Evolutionary conservation across 2,888 invertebrate genomes (phyloP), one percentile per base, ranked within the genome.

Genomic region (Tinea pellionella): DNA sequence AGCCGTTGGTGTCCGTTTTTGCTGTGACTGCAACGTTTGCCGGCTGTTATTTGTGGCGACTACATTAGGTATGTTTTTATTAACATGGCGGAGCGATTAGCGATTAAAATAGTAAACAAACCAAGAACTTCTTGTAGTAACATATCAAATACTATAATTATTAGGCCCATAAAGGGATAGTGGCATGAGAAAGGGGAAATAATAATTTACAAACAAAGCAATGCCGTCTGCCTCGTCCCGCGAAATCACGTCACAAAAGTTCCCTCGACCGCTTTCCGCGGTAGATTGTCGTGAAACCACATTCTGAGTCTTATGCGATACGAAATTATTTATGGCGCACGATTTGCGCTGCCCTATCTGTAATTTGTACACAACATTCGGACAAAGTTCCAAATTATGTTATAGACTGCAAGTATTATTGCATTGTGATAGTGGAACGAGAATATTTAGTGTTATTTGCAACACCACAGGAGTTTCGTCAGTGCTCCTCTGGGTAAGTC

Each of bases 1-100:
- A 57, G 15, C 24, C 37, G n/a, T 43, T 16, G 51, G 47, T 47
- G 59, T 24, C 59, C 59, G 59, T 59, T 59, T 59, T 59, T 59
- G 59, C 43, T 32, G 57, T 29, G 57, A 57, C 57, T 57, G 57
- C 57, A 32, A 57, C 57, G 57, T 57, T 57, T 32, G 57, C 57
- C 32, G 32, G 32, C 57, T 57, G 57, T 57, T 57, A 57, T 57
- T 57, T 57, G 57, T 32, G 57, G 32, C 53, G 3, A 53, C 19
- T 53, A 24, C 9, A 37, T n/a, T 2, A 8, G 47, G 47, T 15
- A 2, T n/a, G 13, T 1, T 2, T 47, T 16, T n/a, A 2, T 37
- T 37, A 6, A 37, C 37, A 12, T 6, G 9, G 37, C 37, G n/a
- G 37, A 37, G 9, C 37, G 37, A 9, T 2, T 37, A 37, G 37